Base-by-base conservation (phyloP, 2,113 vertebrate species). In the Nanorana parkeri region DNA sequence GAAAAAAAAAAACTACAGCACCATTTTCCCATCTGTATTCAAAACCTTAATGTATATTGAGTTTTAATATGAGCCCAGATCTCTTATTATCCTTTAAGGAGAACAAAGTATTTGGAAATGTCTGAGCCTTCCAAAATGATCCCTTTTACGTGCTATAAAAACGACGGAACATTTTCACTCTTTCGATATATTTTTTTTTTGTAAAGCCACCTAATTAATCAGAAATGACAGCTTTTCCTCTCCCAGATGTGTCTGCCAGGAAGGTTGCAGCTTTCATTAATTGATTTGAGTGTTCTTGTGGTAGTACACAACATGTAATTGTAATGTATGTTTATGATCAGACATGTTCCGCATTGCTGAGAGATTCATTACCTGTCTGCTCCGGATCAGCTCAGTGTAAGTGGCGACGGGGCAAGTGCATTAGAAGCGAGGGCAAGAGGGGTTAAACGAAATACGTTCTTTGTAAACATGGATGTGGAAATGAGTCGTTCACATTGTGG, bases 211-310 rank as follows among this genome's bases (percentile, higher is more conserved):
- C 68, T 81, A 81, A 81, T 81, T 81, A 82, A 82, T 82, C 80
- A 82, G 52, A 67, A 75, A 82, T 82, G 69, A 82, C 71, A 82
- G 71, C 69, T 56, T 63, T 73, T 65, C 73, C 63, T 81, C 68
- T 81, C 79, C 78, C 79, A 81, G 79, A 81, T 81, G 80, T 75
- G 71, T 73, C 80, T 75, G 71, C 80, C 80, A 82, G 71, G 63
- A 65, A 82, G 61, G 61, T 75, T 82, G 67, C 61, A 65, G 80
- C 41, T 58, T 82, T 79, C 75, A 82, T 75, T 81, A 82, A 82
- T 82, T 82, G 80, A 82, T 82, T 82, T 82, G 61, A 75, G 60
- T 74, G 47, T 82, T 82, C 60, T 75, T 47, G 69, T 74, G 69
- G 80, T 67, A 63, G 69, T 74, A 82, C 63, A 82, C 71, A 82